Percentiles rank a stretch among this genome's conserved stretches.
Conservation (phyloP, 2,888 invertebrate genomes). For the Pollenia amentaria region DNA sequence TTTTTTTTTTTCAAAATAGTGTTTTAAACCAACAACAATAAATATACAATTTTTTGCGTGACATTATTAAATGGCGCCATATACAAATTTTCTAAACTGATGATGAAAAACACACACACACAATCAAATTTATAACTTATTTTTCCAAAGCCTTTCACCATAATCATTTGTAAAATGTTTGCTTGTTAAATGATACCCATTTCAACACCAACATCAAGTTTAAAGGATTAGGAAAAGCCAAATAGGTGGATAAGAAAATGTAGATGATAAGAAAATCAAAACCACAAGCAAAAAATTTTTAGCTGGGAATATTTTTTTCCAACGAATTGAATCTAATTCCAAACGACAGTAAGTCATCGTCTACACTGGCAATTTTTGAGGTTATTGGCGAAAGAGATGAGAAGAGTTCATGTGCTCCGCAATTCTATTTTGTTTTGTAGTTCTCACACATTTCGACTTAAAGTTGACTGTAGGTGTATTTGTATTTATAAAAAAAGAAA, state of each 20-base stretch:
- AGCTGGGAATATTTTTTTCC: not conserved
- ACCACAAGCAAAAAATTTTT: not conserved
- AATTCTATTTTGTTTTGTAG: too few relatives aligned
- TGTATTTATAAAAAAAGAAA: too few relatives aligned
- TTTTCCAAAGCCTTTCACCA: slow-evolving; percentile 58
- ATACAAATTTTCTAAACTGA: slow-evolving; percentile 26
- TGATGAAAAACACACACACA: not conserved
- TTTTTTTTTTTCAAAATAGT: not conserved
- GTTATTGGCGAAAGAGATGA: too few relatives aligned
- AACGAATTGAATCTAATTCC: too few relatives aligned
- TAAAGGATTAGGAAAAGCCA: not conserved
- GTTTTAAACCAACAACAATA: slow-evolving; percentile 16
- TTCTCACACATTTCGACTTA: too few relatives aligned
- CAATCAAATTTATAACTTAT: not conserved
- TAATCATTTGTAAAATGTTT: slow-evolving; percentile 42
- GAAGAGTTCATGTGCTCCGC: too few relatives aligned
- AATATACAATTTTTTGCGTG: slow-evolving; percentile 31
- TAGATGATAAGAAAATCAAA: too few relatives aligned
- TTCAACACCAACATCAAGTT: not conserved
- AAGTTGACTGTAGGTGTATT: too few relatives aligned
- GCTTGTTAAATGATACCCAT: slow-evolving; percentile 18
- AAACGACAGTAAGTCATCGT: too few relatives aligned
- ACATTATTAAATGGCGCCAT: slow-evolving; percentile 72
- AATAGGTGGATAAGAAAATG: not conserved
- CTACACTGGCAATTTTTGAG: too few relatives aligned